These are phyloP conservation scores for Drosophila sproati DNA, from an alignment of 1,140 invertebrate genomes.

Conservation along the genomic window DNA sequence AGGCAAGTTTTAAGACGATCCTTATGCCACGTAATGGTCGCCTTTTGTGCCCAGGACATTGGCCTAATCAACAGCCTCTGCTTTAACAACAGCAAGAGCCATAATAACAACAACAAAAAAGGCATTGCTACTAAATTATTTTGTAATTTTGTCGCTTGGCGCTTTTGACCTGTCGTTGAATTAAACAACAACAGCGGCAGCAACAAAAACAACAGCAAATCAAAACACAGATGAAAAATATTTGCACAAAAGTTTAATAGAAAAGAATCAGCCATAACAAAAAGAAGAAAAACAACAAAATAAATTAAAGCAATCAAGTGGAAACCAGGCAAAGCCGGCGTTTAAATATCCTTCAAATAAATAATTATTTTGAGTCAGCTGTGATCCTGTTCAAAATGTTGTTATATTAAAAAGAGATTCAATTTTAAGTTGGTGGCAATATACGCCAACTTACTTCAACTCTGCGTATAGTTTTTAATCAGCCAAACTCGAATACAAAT, in stretches of 20 bases:
- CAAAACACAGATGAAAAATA: constrained; percentile 7
- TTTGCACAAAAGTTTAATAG: constrained; percentile 57
- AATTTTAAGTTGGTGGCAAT: too few relatives aligned
- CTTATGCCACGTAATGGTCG: constrained; percentile 43
- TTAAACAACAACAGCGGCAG: constrained; percentile 49
- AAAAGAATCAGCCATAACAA: constrained; percentile 42
- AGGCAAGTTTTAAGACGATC: constrained; percentile 57
- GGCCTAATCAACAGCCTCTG: constrained; percentile 56
- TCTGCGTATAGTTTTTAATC: too few relatives aligned
- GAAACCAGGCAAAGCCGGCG: neutral
- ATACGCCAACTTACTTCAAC: too few relatives aligned
- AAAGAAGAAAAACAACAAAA: neutral
- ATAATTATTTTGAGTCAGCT: neutral
- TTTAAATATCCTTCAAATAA: neutral
- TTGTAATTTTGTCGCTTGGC: constrained; percentile 53
- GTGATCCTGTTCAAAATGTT: neutral
- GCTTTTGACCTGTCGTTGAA: constrained; percentile 61
- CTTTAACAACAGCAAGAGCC: neutral
- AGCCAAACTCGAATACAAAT: too few relatives aligned
- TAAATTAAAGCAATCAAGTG: constrained; percentile 22
- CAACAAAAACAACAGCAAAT: neutral
- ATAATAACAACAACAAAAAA: constrained; percentile 16
- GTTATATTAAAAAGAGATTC: too few relatives aligned
- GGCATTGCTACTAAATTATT: constrained; percentile 56
- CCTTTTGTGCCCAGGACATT: constrained; percentile 49